These are phyloP conservation scores for Melolontha melolontha DNA, from an alignment of 2,888 invertebrate species.

Conservation along the genomic window DNA sequence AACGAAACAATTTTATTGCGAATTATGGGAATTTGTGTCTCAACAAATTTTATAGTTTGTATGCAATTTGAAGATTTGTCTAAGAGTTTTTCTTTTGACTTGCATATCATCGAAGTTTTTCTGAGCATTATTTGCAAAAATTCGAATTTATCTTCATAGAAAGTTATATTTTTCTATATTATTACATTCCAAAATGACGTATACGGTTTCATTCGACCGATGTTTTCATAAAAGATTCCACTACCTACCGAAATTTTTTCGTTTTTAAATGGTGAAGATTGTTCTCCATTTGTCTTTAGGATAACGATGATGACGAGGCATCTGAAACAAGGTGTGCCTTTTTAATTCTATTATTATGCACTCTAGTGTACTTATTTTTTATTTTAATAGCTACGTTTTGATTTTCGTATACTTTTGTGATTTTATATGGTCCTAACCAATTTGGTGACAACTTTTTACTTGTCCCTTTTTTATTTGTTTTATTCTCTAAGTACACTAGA, in stretches of 20 bases:
- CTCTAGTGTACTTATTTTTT: constrained; percentile 5
- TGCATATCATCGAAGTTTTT: too few species aligned
- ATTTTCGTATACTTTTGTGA: not conserved
- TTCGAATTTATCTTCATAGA: constrained; percentile 10
- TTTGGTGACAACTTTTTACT: constrained; percentile 19
- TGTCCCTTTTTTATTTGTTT: not conserved
- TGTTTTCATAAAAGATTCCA: not conserved
- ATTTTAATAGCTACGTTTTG: constrained; percentile 19
- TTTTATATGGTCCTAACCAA: constrained; percentile 28
- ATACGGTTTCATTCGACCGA: not conserved
- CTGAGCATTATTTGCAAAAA: not conserved
- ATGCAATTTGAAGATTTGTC: not conserved
- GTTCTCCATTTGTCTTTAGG: not conserved
- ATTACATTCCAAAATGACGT: not conserved
- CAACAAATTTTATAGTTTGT: not conserved
- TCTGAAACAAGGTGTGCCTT: not conserved
- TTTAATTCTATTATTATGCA: constrained; percentile 12
- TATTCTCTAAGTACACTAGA: constrained; percentile 23
- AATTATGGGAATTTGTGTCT: not conserved
- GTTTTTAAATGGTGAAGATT: not conserved
- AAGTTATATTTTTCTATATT: not conserved
- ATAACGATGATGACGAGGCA: not conserved
- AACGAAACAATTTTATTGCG: not conserved
- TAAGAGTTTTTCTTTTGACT: not conserved
- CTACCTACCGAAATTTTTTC: not conserved